Evolutionary conservation across 2,888 invertebrate species (phyloP), one percentile per base, ranked within the genome.

Genomic region (Capitulum mitella): DNA sequence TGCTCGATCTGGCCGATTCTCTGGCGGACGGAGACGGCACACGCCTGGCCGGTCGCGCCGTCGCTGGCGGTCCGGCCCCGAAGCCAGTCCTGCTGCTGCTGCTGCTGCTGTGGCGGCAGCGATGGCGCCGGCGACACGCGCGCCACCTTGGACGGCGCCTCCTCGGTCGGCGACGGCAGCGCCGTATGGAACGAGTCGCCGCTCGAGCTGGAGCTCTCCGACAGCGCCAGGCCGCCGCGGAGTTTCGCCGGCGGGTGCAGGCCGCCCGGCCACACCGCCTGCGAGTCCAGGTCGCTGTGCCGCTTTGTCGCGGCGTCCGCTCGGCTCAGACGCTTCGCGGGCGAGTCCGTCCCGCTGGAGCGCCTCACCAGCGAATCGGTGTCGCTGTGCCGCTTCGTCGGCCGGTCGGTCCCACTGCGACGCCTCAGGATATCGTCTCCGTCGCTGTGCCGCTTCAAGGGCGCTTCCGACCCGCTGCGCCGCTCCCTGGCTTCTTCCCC

Each of bases 101-200:
- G 1, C 32, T 29, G 2, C 19, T 22, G 32, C 29, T 1, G 61
- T 16, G 8, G 10, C 32, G 32, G 14, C 61, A 8, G 1, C 61
- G 16, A 12, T 32, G 51, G 16, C 51, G 51, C 12, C 51, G 19
- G 34, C 32, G 32, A 22, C 1, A 19, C 16, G 32, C 1, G 32
- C 0, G 64, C 29, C 34, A 34, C 2, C 70, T 26, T 26, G 22
- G 40, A 22, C 29, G 37, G 29, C 40, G 70, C 37, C 37, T 29
- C 29, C 0, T 1, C 3, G 22, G 14, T 22, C 5, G 37, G 40
- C 40, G 40, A 40, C 5, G 32, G 19, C 19, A 19, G 32, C 8
- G 70, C 70, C 37, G 70, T 70, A 40, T 70, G 70, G 40, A 70
- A 70, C 1, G 70, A 70, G 10, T 37, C 70, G 26, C 26, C 70